These are phyloP conservation scores for Spilogale gracilis DNA, from an alignment of 2,113 vertebrate species.

Conservation along the genomic window DNA sequence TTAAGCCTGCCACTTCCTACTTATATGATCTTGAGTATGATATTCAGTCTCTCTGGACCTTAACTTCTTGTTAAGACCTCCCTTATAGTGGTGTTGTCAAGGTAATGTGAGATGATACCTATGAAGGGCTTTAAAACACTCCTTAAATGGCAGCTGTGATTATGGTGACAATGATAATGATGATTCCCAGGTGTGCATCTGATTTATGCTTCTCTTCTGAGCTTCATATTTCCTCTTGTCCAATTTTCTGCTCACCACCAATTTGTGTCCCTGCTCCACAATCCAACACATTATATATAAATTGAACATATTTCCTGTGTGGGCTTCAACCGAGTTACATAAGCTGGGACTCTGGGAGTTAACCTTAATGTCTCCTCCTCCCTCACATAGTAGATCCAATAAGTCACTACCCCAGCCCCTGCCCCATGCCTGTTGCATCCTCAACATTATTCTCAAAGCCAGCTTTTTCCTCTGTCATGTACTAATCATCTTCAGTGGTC, in stretches of 20 bases:
- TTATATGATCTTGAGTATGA: neutral
- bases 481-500: neutral
- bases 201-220: neutral
- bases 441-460: neutral
- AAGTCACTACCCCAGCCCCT: neutral
- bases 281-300: neutral
- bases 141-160: neutral
- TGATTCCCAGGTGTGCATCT: neutral
- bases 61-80: neutral
- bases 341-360: neutral
- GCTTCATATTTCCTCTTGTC: neutral
- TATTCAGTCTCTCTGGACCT: neutral
- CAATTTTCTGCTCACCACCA: neutral
- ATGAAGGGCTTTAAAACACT: neutral
- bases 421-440: neutral
- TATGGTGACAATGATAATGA: neutral
- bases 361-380: neutral
- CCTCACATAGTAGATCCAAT: neutral
- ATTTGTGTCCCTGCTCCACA: neutral
- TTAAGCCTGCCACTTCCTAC: neutral
- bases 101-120: neutral
- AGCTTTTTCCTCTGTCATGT: neutral
- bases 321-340: neutral
- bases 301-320: neutral
- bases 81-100: neutral